These are phyloP conservation scores for Phycodurus eques DNA, from an alignment of 2,113 vertebrate species.

Conservation along the genomic window DNA sequence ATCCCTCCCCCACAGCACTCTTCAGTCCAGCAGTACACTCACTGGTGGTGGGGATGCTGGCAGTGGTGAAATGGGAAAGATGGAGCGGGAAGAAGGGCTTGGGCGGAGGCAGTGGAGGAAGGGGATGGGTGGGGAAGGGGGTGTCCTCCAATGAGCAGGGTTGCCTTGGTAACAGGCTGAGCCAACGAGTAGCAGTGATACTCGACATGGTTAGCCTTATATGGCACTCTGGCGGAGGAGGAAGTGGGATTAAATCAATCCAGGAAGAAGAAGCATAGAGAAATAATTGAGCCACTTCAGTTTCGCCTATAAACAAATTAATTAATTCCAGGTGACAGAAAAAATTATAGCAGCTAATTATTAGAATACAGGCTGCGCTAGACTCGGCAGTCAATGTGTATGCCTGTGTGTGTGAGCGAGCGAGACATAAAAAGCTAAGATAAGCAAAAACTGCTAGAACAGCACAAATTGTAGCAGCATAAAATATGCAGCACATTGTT, in stretches of 20 bases:
- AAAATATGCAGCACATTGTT: conserved; percentile 48
- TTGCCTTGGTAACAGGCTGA: conserved; percentile 66
- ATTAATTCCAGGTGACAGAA: conserved; percentile 19
- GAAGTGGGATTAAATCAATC: conserved; percentile 60
- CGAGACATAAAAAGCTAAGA: conserved; percentile 40
- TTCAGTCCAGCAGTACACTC: conserved; percentile 29
- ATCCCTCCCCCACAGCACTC: conserved; percentile 46
- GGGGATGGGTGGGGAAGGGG: conserved; percentile 14
- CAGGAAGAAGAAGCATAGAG: conserved; percentile 42
- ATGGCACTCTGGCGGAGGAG: conserved; percentile 51
- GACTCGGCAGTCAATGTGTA: neutral
- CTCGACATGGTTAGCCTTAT: conserved; percentile 50
- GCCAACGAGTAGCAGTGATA: conserved; percentile 52
- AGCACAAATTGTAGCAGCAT: conserved; percentile 42
- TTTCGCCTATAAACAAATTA: conserved; percentile 23
- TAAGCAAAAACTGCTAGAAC: conserved; percentile 46
- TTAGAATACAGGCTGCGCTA: neutral
- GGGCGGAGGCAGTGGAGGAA: conserved; percentile 31
- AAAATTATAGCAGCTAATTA: neutral
- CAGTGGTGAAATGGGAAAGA: conserved; percentile 50
- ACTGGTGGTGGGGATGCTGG: conserved; percentile 28
- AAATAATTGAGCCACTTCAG: conserved; percentile 49
- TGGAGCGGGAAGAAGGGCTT: conserved; percentile 36
- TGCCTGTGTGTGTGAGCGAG: conserved; percentile 6
- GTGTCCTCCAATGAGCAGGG: conserved; percentile 46